A percentile compares a stretch with the other conserved stretches of the same genome.
phyloP scores from a whole-genome alignment of 1,140 invertebrate genomes.

The Asbolus verrucosus region DNA sequence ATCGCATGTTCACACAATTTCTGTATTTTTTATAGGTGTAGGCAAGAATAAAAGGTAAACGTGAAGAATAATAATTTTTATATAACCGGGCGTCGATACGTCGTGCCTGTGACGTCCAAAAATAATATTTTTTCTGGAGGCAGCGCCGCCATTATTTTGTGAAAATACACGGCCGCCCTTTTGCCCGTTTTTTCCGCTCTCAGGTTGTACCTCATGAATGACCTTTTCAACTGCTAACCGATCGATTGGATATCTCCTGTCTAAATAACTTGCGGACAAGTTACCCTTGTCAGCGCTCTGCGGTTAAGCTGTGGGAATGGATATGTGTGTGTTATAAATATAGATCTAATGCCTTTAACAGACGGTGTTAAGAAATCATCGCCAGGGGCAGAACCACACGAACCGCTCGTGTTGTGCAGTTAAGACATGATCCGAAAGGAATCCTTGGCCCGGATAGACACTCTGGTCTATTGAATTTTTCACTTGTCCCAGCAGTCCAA shows the following conservation, averaged over 20 bases:
- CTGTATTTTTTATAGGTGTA: not conserved
- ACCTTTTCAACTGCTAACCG: constrained; percentile 18
- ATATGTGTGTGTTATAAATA: constrained; percentile 34
- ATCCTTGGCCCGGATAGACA: constrained; percentile 20
- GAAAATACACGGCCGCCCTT: not conserved
- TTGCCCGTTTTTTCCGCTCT: constrained; percentile 9
- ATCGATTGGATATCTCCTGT: constrained; percentile 21
- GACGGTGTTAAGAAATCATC: constrained; percentile 32
- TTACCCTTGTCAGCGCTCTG: constrained; percentile 29
- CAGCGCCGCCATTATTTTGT: constrained; percentile 3
- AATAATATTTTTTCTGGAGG: constrained; percentile 3
- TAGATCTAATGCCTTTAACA: constrained; percentile 39
- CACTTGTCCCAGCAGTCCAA: not conserved
- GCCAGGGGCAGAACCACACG: constrained; percentile 30
- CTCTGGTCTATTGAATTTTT: constrained; percentile 15
- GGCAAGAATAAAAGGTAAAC: not conserved
- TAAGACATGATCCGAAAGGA: constrained; percentile 27
- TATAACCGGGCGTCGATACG: not conserved
- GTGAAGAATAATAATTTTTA: not conserved
- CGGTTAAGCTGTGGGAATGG: constrained; percentile 27
- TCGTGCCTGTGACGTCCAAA: not conserved
- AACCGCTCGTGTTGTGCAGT: constrained; percentile 26
- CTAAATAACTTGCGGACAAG: constrained; percentile 37
- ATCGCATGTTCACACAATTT: not conserved
- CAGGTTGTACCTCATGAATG: no score